Conservation (phyloP, 2,113 vertebrate genomes). For the Channa argus region DNA sequence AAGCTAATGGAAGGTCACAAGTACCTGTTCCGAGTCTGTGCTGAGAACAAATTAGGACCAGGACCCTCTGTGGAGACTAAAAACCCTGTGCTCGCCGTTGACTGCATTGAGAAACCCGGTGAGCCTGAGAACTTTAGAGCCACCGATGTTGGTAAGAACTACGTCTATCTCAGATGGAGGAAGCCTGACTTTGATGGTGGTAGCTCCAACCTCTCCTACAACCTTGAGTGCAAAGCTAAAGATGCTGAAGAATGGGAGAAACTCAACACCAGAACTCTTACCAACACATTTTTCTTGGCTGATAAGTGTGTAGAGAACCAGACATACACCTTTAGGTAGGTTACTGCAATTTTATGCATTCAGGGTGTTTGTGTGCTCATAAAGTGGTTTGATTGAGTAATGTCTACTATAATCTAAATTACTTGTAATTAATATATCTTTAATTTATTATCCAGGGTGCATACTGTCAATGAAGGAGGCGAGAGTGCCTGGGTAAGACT, state of each 20-base stretch:
- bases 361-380: not conserved
- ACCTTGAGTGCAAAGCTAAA: slow-evolving; percentile 92
- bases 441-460: slow-evolving; percentile 85
- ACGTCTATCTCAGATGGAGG: slow-evolving; percentile 94
- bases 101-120: slow-evolving; percentile 94
- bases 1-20: slow-evolving; percentile 93
- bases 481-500: slow-evolving; percentile 97
- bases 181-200: slow-evolving; percentile 96
- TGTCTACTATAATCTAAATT: not conserved
- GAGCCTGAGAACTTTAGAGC: slow-evolving; percentile 96
- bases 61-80: slow-evolving; percentile 93
- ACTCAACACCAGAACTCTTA: slow-evolving; percentile 88
- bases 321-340: slow-evolving; percentile 85
- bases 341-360: not conserved
- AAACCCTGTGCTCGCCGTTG: slow-evolving; percentile 92
- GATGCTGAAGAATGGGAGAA: slow-evolving; percentile 92
- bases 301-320: slow-evolving; percentile 94
- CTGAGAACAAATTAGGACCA: slow-evolving; percentile 95
- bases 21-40: slow-evolving; percentile 97
- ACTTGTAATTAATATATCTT: not conserved
- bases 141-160: slow-evolving; percentile 93
- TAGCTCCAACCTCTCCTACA: slow-evolving; percentile 93
- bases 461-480: slow-evolving; percentile 94
- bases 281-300: slow-evolving; percentile 93
- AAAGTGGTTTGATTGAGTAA: not conserved